Percentiles rank a stretch among this genome's conserved stretches.
Conservation (phyloP, 2,797 vertebrate species). For the Monodelphis domestica region DNA sequence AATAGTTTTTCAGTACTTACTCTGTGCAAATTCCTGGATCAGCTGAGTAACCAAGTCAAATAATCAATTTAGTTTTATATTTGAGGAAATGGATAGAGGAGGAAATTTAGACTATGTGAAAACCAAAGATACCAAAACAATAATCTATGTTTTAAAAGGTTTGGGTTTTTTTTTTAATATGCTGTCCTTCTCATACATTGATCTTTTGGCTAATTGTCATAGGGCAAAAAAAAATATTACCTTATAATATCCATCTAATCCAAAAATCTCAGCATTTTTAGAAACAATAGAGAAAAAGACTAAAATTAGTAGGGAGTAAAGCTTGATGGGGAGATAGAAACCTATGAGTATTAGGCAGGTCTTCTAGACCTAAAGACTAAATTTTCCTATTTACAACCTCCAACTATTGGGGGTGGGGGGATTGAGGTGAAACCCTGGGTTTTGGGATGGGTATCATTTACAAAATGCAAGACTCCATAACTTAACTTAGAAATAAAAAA, state of each 20-base stretch:
- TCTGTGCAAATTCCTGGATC: conserved; percentile 4
- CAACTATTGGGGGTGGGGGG: too few relatives aligned
- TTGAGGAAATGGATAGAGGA: background rate
- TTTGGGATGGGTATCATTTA: too few relatives aligned
- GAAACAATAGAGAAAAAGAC: background rate
- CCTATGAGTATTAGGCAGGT: background rate
- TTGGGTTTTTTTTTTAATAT: background rate
- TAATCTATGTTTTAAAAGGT: background rate
- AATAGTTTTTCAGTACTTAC: background rate
- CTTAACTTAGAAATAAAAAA: too few relatives aligned
- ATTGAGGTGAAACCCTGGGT: too few relatives aligned
- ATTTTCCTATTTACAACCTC: background rate
- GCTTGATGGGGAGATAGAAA: background rate
- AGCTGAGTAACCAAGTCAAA: background rate
- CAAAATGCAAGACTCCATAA: too few relatives aligned
- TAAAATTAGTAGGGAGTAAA: too few relatives aligned
- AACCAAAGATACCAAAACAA: background rate
- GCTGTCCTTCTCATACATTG: background rate
- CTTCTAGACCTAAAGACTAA: background rate
- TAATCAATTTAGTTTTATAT: background rate
- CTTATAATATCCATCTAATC: background rate
- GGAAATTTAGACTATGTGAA: background rate
- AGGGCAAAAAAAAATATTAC: background rate
- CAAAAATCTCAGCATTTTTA: background rate
- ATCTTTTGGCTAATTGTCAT: background rate